Evolutionary conservation across 2,113 vertebrate genomes (phyloP).

Genomic region (Aramus guarauna): DNA sequence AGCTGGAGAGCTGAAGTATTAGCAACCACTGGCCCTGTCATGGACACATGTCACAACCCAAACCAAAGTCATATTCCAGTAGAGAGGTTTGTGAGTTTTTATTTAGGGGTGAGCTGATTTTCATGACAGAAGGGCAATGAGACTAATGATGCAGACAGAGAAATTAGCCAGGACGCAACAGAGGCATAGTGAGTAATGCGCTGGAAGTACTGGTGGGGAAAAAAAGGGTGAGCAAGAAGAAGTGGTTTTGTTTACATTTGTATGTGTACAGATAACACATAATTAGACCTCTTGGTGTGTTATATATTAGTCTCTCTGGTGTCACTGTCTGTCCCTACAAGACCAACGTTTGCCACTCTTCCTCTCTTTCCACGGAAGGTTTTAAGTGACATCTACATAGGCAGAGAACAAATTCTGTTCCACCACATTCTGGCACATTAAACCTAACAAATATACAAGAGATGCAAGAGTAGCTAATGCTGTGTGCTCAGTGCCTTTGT

Average conservation of each 20-base stretch:
- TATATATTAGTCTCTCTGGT: neutral
- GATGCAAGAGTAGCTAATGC: neutral
- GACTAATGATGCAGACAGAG: neutral
- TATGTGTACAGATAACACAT: neutral
- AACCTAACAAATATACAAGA: neutral
- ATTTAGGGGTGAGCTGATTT: neutral
- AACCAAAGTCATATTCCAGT: neutral
- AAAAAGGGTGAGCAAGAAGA: neutral
- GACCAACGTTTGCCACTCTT: neutral
- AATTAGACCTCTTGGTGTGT: neutral
- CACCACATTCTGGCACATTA: conserved; percentile 2
- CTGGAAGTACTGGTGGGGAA: neutral
- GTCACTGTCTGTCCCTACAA: neutral
- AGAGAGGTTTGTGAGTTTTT: neutral
- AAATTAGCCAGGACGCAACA: neutral
- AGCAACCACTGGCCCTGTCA: neutral
- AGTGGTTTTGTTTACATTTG: neutral
- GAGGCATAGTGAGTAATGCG: neutral
- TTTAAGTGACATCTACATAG: neutral
- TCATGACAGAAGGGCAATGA: neutral
- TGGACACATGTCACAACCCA: neutral
- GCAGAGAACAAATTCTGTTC: conserved; percentile 3
- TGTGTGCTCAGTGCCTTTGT: conserved; percentile 41
- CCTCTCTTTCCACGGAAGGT: neutral
- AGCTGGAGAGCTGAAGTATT: neutral